These are phyloP conservation scores for Dorcus hopei DNA, from an alignment of 2,888 invertebrate species.

Conservation along the genomic window DNA sequence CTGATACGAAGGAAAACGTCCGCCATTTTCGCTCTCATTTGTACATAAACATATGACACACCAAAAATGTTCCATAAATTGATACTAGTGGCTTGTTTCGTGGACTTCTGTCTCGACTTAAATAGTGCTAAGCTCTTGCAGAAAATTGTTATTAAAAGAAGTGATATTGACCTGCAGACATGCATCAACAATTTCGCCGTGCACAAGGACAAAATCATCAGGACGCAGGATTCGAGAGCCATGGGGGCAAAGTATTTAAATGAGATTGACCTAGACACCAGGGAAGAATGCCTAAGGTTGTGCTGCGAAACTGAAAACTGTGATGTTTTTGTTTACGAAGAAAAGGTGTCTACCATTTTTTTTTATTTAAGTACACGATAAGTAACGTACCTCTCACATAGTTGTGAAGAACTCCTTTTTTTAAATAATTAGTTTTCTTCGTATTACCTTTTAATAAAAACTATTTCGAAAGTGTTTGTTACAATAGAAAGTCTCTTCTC, in stretches of 20 bases:
- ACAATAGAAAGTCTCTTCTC: not conserved
- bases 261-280: slow-evolving; percentile 76
- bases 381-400: too few relatives aligned
- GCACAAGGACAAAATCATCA: slow-evolving; percentile 84
- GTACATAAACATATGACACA: slow-evolving; percentile 6
- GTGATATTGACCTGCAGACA: slow-evolving; percentile 61
- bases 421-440: not conserved
- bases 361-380: not conserved
- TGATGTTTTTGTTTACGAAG: slow-evolving; percentile 90
- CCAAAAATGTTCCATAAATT: not conserved
- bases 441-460: not conserved
- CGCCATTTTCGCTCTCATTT: slow-evolving; percentile 7
- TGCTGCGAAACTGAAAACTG: slow-evolving; percentile 86
- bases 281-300: slow-evolving; percentile 77
- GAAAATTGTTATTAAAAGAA: slow-evolving; percentile 31
- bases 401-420: not conserved
- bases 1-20: slow-evolving; percentile 10
- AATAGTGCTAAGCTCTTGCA: slow-evolving; percentile 3
- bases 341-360: slow-evolving; percentile 62
- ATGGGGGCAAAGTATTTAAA: slow-evolving; percentile 87
- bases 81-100: slow-evolving; percentile 1
- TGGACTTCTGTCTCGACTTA: not conserved
- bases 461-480: not conserved
- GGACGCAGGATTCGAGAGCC: slow-evolving; percentile 82
- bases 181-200: slow-evolving; percentile 79